phyloP scores from a whole-genome alignment of 2,888 invertebrate species.

The Willowsia nigromaculata region DNA sequence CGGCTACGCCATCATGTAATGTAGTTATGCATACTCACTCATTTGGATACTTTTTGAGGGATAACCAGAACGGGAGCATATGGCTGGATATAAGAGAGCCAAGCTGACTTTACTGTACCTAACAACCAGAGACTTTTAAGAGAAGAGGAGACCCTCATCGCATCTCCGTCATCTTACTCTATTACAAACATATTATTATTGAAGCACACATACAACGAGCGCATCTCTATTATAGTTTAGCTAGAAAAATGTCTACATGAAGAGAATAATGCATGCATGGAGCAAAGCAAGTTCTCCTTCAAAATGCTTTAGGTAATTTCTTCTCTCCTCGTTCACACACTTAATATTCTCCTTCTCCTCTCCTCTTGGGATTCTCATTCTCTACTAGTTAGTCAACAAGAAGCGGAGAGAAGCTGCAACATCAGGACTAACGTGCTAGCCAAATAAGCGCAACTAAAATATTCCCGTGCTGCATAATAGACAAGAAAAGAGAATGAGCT shows the following conservation, averaged over 20 bases:
- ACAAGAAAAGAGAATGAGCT: background rate
- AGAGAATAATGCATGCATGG: background rate
- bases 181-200: no score
- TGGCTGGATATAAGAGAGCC: conserved; percentile 28
- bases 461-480: background rate
- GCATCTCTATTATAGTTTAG: background rate
- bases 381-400: background rate
- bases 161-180: background rate
- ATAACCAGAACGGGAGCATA: conserved; percentile 35
- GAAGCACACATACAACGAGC: no score
- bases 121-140: background rate
- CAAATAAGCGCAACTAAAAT: background rate
- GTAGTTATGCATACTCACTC: no score
- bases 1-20: background rate
- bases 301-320: conserved; percentile 29
- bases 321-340: conserved; percentile 45
- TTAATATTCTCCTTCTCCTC: conserved; percentile 1
- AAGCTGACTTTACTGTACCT: background rate
- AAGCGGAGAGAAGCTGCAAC: background rate
- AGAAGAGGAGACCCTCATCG: conserved; percentile 2
- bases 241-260: background rate
- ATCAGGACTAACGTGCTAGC: background rate
- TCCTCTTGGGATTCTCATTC: conserved; percentile 37
- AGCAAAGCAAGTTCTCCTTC: conserved; percentile 51
- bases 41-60: conserved; percentile 33